Percentiles rank a stretch among this genome's conserved stretches.
Evolutionary conservation across 1,140 invertebrate species (phyloP).

Genomic region (Dolichoris vasculosae): DNA sequence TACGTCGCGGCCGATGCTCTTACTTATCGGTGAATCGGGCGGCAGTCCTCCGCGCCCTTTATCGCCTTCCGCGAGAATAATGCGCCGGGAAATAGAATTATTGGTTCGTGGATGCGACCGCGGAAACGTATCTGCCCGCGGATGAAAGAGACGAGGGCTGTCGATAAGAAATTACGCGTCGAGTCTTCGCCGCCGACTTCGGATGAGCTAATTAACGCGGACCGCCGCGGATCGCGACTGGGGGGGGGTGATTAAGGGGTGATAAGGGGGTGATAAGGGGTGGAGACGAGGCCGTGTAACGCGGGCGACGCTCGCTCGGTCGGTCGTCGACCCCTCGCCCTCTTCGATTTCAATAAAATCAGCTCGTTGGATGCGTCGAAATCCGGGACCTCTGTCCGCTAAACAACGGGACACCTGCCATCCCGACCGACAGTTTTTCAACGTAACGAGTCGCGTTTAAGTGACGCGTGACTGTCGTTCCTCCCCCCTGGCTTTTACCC

Average conservation of each 20-base stretch:
- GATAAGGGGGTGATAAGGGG: background rate
- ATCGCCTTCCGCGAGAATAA: background rate
- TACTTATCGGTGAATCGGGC: background rate
- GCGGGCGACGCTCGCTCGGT: too few relatives aligned
- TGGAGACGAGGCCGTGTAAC: too few relatives aligned
- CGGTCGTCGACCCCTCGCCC: background rate
- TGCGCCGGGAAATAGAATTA: slow-evolving; percentile 27
- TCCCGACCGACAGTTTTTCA: background rate
- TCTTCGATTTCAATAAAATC: slow-evolving; percentile 6
- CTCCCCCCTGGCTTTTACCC: background rate
- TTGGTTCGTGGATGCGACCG: background rate
- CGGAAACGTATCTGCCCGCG: background rate
- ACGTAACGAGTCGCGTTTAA: slow-evolving; percentile 8
- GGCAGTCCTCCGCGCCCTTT: too few relatives aligned
- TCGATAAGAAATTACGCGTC: slow-evolving; percentile 28
- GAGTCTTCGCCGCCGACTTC: background rate
- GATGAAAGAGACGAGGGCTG: background rate
- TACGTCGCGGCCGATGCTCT: background rate
- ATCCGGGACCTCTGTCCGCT: background rate
- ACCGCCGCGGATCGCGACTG: background rate
- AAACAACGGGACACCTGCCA: background rate
- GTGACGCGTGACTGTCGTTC: background rate
- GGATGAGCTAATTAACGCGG: background rate
- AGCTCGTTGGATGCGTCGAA: background rate
- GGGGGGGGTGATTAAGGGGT: background rate